Base-by-base conservation (phyloP, 1,140 invertebrate species). In the Periplaneta americana region DNA sequence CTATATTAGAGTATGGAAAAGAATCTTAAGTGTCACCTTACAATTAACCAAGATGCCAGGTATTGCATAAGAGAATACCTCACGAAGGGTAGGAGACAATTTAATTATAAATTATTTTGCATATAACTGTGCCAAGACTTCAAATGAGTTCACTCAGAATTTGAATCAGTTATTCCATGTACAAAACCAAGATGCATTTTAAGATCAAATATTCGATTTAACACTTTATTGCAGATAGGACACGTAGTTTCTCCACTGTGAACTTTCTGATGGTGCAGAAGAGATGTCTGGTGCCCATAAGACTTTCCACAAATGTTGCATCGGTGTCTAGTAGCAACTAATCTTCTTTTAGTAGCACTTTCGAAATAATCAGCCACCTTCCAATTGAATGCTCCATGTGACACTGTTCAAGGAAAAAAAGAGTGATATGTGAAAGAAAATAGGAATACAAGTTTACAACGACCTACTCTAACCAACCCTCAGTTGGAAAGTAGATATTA, bases 261-360 rank as follows among this genome's bases (percentile, higher is more conserved):
- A 82, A 93, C 92, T 86, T 94, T 91, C 86, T 94, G 94, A 85
- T 95, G 94, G 11, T 94, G 91, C 80, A 93, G 92, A 66, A 95
- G 89, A 75, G 94, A 95, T 84, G 93, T 93, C 79, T 93, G 93
- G 84, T 94, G 93, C 83, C 93, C 95, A 86, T 95, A 95, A 75
- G 92, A 92, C 89, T 95, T 94, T 84, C 91, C 93, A 88, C 94
- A 95, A 85, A 92, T 88, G 84, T 90, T 91, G 88, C 92, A 93
- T 82, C 90, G 48, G 5, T 66, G 22, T 66, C 48, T n/a, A 66
- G 5, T 28, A 66, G 22, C 48, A 66, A 4, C n/a, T n/a, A 28
- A 66, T 66, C 48, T 66, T 66, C 48, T 66, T 28, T 22, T n/a
- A 9, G 48, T 22, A 66, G 48, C 6, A 66, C 4, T 66, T n/a